phyloP scores from a whole-genome alignment of 2,888 invertebrate genomes.

The Acleris cristana region DNA sequence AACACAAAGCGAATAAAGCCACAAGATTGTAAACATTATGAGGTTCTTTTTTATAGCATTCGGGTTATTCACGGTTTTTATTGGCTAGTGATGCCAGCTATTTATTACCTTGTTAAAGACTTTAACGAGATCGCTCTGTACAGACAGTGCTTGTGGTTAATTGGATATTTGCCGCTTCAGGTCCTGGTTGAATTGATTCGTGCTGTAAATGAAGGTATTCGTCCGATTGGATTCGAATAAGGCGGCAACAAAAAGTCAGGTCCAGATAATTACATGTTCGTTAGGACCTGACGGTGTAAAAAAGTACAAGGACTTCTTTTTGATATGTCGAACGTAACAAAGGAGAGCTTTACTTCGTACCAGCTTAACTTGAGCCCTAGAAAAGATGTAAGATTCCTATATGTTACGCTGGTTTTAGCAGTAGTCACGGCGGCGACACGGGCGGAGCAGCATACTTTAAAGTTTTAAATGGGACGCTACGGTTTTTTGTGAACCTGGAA shows the following conservation, averaged over 20 bases:
- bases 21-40: conserved; percentile 84
- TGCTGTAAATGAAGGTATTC: conserved; percentile 54
- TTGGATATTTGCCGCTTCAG: conserved; percentile 76
- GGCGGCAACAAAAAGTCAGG: conserved; percentile 32
- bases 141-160: conserved; percentile 66
- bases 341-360: too few species aligned
- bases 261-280: conserved; percentile 23
- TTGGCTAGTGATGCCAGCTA: conserved; percentile 70
- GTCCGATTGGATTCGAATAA: conserved; percentile 54
- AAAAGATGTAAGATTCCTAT: too few species aligned
- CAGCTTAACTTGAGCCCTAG: too few species aligned
- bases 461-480: too few species aligned
- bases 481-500: not conserved
- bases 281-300: conserved; percentile 10
- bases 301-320: conserved; percentile 6
- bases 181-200: conserved; percentile 70
- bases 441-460: too few species aligned
- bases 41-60: conserved; percentile 81
- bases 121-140: conserved; percentile 75
- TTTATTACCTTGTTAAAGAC: conserved; percentile 82
- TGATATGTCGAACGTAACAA: not conserved
- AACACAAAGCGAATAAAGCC: conserved; percentile 84
- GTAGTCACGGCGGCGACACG: too few species aligned
- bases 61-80: conserved; percentile 80
- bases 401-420: too few species aligned